These are phyloP conservation scores for Crossaster papposus DNA, from an alignment of 53 echinoderm and acorn worm species.

Conservation along the genomic window DNA sequence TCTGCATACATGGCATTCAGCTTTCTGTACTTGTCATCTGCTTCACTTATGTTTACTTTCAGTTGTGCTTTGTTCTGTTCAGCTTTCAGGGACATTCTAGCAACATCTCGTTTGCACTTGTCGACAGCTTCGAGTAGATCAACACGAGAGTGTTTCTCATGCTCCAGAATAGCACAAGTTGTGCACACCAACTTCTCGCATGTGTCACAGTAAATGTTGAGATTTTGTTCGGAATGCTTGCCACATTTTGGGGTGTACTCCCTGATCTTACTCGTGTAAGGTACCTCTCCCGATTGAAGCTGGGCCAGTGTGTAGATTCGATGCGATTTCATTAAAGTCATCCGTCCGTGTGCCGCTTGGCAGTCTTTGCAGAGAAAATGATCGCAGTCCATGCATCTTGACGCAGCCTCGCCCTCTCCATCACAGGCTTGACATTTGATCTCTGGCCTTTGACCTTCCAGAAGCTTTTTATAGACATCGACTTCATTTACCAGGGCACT, in stretches of 20 bases:
- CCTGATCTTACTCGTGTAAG: slow-evolving; percentile 11
- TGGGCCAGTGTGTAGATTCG: slow-evolving; percentile 20
- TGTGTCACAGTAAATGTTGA: neutral
- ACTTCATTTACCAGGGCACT: slow-evolving; percentile 16
- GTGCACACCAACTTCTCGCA: slow-evolving; percentile 12
- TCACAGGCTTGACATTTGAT: slow-evolving; percentile 31
- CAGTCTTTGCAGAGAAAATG: slow-evolving; percentile 24
- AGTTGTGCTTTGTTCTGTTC: neutral
- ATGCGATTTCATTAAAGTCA: slow-evolving; percentile 12
- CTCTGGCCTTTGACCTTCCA: slow-evolving; percentile 7
- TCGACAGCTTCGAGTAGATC: neutral
- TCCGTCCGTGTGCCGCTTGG: neutral
- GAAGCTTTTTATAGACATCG: neutral
- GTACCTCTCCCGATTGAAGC: slow-evolving; percentile 5
- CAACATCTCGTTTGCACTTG: slow-evolving; percentile 33
- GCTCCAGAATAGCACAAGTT: neutral
- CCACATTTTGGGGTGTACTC: slow-evolving; percentile 20
- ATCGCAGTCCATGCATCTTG: slow-evolving; percentile 24
- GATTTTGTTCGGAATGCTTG: neutral
- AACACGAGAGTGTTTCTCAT: slow-evolving; percentile 1
- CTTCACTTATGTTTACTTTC: neutral
- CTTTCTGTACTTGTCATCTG: neutral
- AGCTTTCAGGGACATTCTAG: neutral
- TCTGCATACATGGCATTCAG: neutral
- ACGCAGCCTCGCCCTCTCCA: slow-evolving; percentile 3